A percentile compares a stretch with the other conserved stretches of the same genome.
Evolutionary conservation across 2,797 vertebrate species (phyloP).

Genomic region (Chaetodon trifasciatus): DNA sequence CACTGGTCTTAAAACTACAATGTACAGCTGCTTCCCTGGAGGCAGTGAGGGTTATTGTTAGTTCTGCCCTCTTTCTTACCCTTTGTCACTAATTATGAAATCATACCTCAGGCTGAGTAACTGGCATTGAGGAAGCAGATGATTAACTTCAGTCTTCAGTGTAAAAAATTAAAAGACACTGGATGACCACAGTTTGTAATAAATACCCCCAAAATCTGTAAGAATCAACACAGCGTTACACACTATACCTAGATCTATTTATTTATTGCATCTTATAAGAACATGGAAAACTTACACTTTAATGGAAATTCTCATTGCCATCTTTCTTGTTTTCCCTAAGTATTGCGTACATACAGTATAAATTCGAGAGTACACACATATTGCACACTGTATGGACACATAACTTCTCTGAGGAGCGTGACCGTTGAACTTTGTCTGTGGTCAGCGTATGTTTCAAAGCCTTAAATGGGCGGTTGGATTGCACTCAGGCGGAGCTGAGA

Average conservation of each 20-base stretch:
- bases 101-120: constrained; percentile 24
- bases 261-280: neutral
- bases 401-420: neutral
- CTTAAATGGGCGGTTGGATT: constrained; percentile 63
- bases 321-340: neutral
- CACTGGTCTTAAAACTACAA: constrained; percentile 3
- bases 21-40: constrained; percentile 14
- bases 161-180: neutral
- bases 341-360: neutral
- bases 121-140: neutral
- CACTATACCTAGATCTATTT: neutral
- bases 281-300: neutral
- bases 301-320: constrained; percentile 7
- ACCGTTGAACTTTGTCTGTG: constrained; percentile 52
- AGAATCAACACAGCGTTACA: neutral
- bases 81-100: constrained; percentile 41
- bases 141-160: neutral
- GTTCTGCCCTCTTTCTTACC: constrained; percentile 16
- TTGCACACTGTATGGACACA: constrained; percentile 11
- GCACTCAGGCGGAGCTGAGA: constrained; percentile 47
- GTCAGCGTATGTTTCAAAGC: constrained; percentile 61
- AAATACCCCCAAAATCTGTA: neutral
- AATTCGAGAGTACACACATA: neutral
- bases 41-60: constrained; percentile 9
- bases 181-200: neutral